phyloP scores from a whole-genome alignment of 2,113 vertebrate species.

The Anolis sagrei region DNA sequence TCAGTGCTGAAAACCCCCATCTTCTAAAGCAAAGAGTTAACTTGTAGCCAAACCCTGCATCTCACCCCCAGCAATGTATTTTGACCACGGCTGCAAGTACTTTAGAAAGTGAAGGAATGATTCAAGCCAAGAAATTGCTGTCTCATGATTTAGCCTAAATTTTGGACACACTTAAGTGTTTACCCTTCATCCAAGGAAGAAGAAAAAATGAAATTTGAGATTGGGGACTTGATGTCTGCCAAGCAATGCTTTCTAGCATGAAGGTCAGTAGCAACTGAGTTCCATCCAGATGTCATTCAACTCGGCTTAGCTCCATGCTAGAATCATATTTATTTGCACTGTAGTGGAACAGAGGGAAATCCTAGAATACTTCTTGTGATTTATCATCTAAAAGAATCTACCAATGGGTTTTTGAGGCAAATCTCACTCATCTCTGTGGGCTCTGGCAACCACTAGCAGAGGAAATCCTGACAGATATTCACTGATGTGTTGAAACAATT shows the following conservation, averaged over 20 bases:
- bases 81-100: conserved; percentile 19
- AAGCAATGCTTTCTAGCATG: background rate
- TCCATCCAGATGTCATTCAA: conserved; percentile 9
- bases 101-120: conserved; percentile 25
- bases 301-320: background rate
- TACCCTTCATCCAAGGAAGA: conserved; percentile 23
- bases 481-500: background rate
- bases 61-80: background rate
- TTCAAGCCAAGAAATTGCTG: conserved; percentile 28
- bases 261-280: background rate
- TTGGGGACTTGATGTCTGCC: background rate
- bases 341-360: background rate
- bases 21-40: background rate
- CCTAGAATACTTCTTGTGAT: background rate
- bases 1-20: background rate
- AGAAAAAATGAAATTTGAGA: conserved; percentile 22
- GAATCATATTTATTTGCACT: background rate
- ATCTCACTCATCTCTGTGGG: conserved; percentile 2
- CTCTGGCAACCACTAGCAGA: conserved; percentile 15
- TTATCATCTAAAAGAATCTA: conserved; percentile 4
- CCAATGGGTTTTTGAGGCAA: conserved; percentile 4
- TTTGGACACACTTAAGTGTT: conserved; percentile 25
- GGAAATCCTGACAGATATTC: background rate
- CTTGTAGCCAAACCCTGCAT: background rate
- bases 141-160: background rate